A percentile compares a stretch with the other conserved stretches of the same genome.
phyloP scores from a whole-genome alignment of 2,888 invertebrate genomes.

The Lysandra coridon region DNA sequence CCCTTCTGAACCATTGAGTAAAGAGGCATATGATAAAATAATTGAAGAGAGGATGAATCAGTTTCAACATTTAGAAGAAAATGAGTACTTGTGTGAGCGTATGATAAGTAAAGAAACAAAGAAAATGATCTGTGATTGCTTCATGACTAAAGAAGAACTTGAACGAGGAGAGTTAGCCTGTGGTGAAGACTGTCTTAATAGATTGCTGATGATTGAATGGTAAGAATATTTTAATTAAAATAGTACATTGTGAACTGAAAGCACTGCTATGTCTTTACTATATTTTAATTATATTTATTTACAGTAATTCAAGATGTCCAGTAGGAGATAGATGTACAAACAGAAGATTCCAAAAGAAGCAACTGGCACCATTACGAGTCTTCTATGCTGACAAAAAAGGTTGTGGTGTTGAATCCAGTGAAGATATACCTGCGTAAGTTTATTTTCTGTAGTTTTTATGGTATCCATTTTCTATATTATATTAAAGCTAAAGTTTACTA shows the following conservation, averaged over 20 bases:
- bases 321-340: slow-evolving; percentile 96
- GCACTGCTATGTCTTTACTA: neutral
- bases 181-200: slow-evolving; percentile 97
- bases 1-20: slow-evolving; percentile 51
- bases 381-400: slow-evolving; percentile 97
- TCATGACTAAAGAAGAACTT: slow-evolving; percentile 93
- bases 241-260: slow-evolving; percentile 23
- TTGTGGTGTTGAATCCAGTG: slow-evolving; percentile 91
- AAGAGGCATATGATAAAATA: slow-evolving; percentile 74
- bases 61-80: slow-evolving; percentile 91
- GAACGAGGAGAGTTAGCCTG: slow-evolving; percentile 92
- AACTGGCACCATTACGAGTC: slow-evolving; percentile 92
- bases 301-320: slow-evolving; percentile 93
- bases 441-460: neutral
- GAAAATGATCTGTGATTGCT: slow-evolving; percentile 97
- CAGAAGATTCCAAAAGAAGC: slow-evolving; percentile 93
- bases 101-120: slow-evolving; percentile 94
- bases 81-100: slow-evolving; percentile 91
- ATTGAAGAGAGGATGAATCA: slow-evolving; percentile 83
- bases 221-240: slow-evolving; percentile 60
- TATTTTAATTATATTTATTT: slow-evolving; percentile 49
- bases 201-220: slow-evolving; percentile 99
- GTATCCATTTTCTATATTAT: neutral
- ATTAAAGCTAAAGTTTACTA: no score
- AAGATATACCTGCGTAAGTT: slow-evolving; percentile 86